Conservation (phyloP, 2,113 vertebrate genomes). For the Reinhardtius hippoglossoides region DNA sequence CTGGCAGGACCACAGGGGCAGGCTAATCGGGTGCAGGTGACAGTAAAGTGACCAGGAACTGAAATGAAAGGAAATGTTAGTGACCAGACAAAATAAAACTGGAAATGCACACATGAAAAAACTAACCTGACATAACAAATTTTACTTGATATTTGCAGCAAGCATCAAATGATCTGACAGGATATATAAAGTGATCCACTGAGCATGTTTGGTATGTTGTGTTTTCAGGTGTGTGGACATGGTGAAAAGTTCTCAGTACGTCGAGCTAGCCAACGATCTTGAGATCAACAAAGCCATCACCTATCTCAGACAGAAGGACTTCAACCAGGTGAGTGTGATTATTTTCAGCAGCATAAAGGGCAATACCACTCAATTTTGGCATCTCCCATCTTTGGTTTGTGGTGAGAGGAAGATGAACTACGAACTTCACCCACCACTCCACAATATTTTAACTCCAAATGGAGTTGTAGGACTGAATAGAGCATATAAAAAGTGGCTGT, state of each 20-base stretch:
- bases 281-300: conserved; percentile 99
- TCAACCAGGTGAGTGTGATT: conserved; percentile 88
- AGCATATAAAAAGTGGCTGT: too few species aligned
- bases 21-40: too few species aligned
- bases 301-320: conserved; percentile 94
- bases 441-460: background rate
- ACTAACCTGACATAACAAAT: background rate
- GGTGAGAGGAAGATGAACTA: background rate
- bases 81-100: too few species aligned
- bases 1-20: too few species aligned
- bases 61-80: too few species aligned
- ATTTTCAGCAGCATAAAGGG: background rate
- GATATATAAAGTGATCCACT: background rate
- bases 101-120: too few species aligned
- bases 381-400: background rate
- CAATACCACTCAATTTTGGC: background rate
- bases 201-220: too few species aligned
- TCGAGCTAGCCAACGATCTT: conserved; percentile 95
- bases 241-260: conserved; percentile 93
- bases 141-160: background rate
- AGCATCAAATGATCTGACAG: background rate
- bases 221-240: conserved; percentile 93
- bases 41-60: too few species aligned
- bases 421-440: background rate
- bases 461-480: too few species aligned